Percentiles rank a stretch among this genome's conserved stretches.
Evolutionary conservation across 2,797 vertebrate genomes (phyloP).

Genomic region (Taenioides sp.): DNA sequence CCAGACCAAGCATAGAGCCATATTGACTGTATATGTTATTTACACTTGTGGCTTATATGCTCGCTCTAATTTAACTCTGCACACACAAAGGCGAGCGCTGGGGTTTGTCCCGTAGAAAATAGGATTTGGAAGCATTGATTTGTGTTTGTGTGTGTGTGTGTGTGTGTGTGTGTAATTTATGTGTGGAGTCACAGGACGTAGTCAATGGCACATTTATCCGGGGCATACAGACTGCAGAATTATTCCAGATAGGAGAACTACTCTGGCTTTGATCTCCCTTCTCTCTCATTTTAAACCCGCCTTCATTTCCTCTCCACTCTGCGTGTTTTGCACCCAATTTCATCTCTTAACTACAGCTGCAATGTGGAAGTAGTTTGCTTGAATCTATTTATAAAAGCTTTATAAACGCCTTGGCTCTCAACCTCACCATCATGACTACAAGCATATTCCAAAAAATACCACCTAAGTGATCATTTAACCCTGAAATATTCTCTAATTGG

Average conservation of each 20-base stretch:
- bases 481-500: conserved; percentile 5
- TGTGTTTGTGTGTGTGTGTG: background rate
- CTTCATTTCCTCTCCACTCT: conserved; percentile 17
- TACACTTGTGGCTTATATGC: conserved; percentile 19
- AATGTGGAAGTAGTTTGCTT: conserved; percentile 12
- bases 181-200: conserved; percentile 20
- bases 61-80: conserved; percentile 21
- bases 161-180: conserved; percentile 7
- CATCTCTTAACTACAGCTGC: conserved; percentile 21
- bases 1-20: background rate
- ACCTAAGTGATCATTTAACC: background rate
- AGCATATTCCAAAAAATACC: conserved; percentile 1
- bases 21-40: conserved; percentile 23
- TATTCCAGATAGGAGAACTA: conserved; percentile 61
- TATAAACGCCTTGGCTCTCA: background rate
- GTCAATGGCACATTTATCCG: conserved; percentile 63
- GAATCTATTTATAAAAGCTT: conserved; percentile 9
- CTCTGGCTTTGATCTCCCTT: conserved; percentile 62
- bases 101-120: conserved; percentile 36
- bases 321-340: conserved; percentile 32
- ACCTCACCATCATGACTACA: background rate
- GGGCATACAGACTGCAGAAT: conserved; percentile 55
- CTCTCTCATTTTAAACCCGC: conserved; percentile 57
- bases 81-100: conserved; percentile 22
- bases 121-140: conserved; percentile 39